Evolutionary conservation across 2,797 vertebrate genomes (phyloP).

Genomic region (Sebastes goodei): DNA sequence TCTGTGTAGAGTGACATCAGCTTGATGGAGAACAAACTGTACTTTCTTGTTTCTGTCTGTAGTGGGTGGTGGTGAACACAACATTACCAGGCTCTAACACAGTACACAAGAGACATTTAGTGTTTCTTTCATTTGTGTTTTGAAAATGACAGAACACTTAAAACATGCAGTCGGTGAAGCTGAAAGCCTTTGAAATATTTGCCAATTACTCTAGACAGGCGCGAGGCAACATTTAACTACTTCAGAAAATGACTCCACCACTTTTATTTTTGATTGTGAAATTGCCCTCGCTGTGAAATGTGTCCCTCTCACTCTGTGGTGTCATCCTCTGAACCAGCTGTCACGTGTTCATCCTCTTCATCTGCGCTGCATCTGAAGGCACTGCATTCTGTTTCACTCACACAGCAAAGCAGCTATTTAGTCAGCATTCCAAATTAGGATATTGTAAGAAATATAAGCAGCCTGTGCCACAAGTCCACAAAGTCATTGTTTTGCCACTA

Average conservation of each 20-base stretch:
- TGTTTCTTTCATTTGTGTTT: background rate
- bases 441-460: constrained; percentile 7
- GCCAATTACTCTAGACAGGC: background rate
- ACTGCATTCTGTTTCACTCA: background rate
- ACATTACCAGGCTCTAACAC: background rate
- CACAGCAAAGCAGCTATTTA: background rate
- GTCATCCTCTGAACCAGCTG: background rate
- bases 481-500: background rate
- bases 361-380: constrained; percentile 7
- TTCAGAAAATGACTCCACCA: background rate
- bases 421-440: constrained; percentile 13
- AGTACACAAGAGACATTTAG: background rate
- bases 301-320: background rate
- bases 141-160: background rate
- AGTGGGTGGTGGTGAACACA: background rate
- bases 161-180: background rate
- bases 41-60: background rate
- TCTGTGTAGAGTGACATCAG: background rate
- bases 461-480: background rate
- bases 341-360: background rate
- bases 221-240: background rate
- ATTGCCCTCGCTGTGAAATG: background rate
- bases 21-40: background rate
- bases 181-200: background rate
- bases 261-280: background rate